Base-by-base conservation (phyloP, 2,113 vertebrate genomes). In the Beaufortia kweichowensis region DNA sequence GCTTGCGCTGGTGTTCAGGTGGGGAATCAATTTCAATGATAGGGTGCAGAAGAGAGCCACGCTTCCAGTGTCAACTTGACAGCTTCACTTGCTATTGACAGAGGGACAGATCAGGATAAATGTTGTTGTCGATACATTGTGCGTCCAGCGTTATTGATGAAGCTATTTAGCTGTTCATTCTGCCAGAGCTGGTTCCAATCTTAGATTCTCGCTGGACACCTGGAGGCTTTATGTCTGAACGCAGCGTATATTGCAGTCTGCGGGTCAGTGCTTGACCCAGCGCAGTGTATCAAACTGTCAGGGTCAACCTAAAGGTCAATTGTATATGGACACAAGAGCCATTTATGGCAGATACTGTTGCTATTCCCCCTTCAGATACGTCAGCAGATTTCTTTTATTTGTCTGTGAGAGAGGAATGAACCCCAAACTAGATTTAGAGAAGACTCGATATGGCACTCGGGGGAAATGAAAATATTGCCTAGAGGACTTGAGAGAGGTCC, bases 81-180 rank as follows among this genome's bases (percentile, higher is more conserved):
- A 83, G 76, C 82, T 81, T 86, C 84, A 86, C 88, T 90, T 90
- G 83, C 79, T 91, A 91, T 91, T 89, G 91, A 91, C 90, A 90
- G 70, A 35, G 43, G 81, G 75, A 91, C 90, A 91, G 90, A 91
- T 91, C 84, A 87, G 88, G 88, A 92, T 91, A 88, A 90, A 93
- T 92, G 85, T 83, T 17, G 77, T 77, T 86, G 88, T 89, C 91
- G 82, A 92, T 92, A 89, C 70, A 1, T 81, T 29, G 57, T 7
- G 39, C 81, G 79, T 85, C 86, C 79, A 61, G n/a, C 43, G 64
- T 90, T 91, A 92, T 90, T 88, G 90, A 93, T 88, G 89, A 89
- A 80, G 83, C 85, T 78, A 79, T 90, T 92, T 87, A 87, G 83
- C 24, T 65, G 84, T 80, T 89, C 81, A 76, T 84, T 87, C 74